Conservation (phyloP, 1,140 invertebrate genomes). For the Zaprionus nigranus region DNA sequence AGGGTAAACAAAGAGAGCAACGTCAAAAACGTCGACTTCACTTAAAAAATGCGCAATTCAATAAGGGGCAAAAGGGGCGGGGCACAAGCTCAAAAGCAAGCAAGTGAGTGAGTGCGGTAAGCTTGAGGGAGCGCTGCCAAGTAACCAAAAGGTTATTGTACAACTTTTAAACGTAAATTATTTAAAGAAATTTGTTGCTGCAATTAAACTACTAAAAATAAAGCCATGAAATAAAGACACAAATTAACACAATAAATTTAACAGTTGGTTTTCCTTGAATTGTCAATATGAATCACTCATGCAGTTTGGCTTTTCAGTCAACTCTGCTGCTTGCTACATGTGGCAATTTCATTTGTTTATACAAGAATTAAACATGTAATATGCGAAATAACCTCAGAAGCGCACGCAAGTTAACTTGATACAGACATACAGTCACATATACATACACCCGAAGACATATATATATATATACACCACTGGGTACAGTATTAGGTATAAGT, state of each 20-base stretch:
- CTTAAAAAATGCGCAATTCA: constrained; percentile 57
- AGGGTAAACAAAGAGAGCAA: constrained; percentile 60
- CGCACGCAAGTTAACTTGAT: constrained; percentile 14
- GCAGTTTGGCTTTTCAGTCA: not conserved
- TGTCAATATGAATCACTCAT: constrained; percentile 11
- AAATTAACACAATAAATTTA: too few species aligned
- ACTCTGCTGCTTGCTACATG: constrained; percentile 24
- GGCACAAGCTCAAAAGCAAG: constrained; percentile 2
- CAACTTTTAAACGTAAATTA: constrained; percentile 20
- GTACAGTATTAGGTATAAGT: not conserved
- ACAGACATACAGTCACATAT: constrained; percentile 13
- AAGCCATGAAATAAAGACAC: too few species aligned
- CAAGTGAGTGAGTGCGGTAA: constrained; percentile 4
- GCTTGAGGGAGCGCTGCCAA: not conserved
- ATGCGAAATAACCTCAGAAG: constrained; percentile 51
- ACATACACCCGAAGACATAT: not conserved
- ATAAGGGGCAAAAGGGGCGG: constrained; percentile 5
- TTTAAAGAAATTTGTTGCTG: constrained; percentile 13
- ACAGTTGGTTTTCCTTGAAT: constrained; percentile 41
- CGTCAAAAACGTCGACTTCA: constrained; percentile 69
- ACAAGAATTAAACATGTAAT: constrained; percentile 67
- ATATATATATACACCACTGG: not conserved
- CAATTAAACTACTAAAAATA: not conserved
- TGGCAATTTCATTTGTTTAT: constrained; percentile 64
- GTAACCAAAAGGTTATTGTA: constrained; percentile 14